These are phyloP conservation scores for rat (Rattus norvegicus) DNA, from an alignment of 2,113 vertebrate species.

Conservation along the genomic window GRCr8 NC_086022.1:132847001-132847500, in stretches of 20 bases:
- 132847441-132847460: neutral
- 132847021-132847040: too few species aligned
- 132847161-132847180: too few species aligned
- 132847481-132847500: neutral
- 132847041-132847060: neutral
- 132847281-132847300: neutral
- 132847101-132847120: too few species aligned
- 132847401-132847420: neutral
- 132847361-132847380: neutral
- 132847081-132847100: neutral
- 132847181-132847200: neutral
- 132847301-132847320: neutral
- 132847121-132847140: neutral
- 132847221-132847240: neutral
- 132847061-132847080: neutral
- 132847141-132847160: too few species aligned
- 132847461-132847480: neutral
- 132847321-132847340: neutral
- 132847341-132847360: neutral
- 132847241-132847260: neutral
- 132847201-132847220: neutral
- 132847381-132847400: neutral
- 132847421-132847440: neutral
- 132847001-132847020: neutral
- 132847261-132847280: neutral